Evolutionary conservation across 2,797 vertebrate species (phyloP).

Genomic region (Heterohyrax brucei): DNA sequence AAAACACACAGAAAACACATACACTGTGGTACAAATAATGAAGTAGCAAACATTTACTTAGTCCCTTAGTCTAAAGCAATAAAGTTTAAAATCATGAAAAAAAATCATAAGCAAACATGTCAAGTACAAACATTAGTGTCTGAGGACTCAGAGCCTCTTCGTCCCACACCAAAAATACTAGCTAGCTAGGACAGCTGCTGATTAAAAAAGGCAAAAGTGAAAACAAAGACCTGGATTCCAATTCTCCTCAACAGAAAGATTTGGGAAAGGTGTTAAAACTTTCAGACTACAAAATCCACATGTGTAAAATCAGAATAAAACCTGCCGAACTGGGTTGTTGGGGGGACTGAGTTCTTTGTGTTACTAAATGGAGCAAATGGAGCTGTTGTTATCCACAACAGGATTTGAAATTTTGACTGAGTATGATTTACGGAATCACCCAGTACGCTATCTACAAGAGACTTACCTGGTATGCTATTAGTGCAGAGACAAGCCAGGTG

Average conservation of each 20-base stretch:
- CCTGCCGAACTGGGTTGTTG: not conserved
- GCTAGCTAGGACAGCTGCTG: not conserved
- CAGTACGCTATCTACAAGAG: not conserved
- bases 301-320: not conserved
- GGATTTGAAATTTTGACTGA: slow-evolving; percentile 40
- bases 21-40: not conserved
- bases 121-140: not conserved
- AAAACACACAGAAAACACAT: slow-evolving; percentile 47
- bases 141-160: not conserved
- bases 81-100: slow-evolving; percentile 21
- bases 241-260: not conserved
- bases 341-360: not conserved
- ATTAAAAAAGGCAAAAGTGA: not conserved
- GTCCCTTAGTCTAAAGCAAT: slow-evolving; percentile 33
- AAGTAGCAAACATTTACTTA: slow-evolving; percentile 38
- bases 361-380: not conserved
- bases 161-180: not conserved
- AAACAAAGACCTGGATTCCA: not conserved
- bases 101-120: slow-evolving; percentile 9
- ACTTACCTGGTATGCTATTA: not conserved
- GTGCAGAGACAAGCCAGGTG: not conserved
- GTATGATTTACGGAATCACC: not conserved
- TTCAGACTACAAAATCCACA: slow-evolving; percentile 19
- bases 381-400: not conserved
- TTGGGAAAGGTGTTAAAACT: not conserved